Base-by-base conservation (phyloP, 2,888 invertebrate species). In the Meliscaeva auricollis region DNA sequence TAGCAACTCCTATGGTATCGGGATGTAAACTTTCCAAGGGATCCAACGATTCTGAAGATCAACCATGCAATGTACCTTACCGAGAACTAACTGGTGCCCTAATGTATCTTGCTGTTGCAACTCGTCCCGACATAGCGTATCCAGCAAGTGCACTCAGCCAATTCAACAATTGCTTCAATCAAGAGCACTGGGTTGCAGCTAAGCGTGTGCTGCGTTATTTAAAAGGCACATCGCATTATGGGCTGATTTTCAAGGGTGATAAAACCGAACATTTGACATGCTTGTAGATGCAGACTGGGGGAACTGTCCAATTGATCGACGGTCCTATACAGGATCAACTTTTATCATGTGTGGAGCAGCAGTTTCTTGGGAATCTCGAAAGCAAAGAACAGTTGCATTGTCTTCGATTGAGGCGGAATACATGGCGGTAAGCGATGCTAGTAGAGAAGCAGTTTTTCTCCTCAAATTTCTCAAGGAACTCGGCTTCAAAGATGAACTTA, bases 1-100 rank as follows among this genome's bases (percentile, higher is more conserved):
- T 56, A 35, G 35, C 58, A 13, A 88, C 87, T 44, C 87, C 84
- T 17, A 58, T 79, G 3, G 87, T 50, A 17, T 15, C 73, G 8
- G 17, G 58, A 35, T 38, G 58, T 66, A 80, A 66, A 32, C 15
- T 73, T 3, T 46, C 35, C 5, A 64, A 44, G 17, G 68, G n/a
- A 50, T n/a, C 17, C 17, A 13, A 80, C 5, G 58, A 68, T 0
- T n/a, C 62, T 0, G 50, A 72, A 30, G 54, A 56, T 11, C 48
- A 46, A 15, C 0, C 20, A 3, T 66, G 38, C 32, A 48, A 73
- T 17, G 41, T 44, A 7, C 52, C 72, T 7, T 70, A 15, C 46
- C 26, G 66, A 17, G 30, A 73, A 44, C 46, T 74, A 2, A 15
- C 11, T 11, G 54, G 74, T 11, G 54, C 54, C 7, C 26, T 48